Percentiles rank a stretch among this genome's conserved stretches.
phyloP scores from a whole-genome alignment of 2,797 vertebrate species.

The Aselliscus stoliczkanus region DNA sequence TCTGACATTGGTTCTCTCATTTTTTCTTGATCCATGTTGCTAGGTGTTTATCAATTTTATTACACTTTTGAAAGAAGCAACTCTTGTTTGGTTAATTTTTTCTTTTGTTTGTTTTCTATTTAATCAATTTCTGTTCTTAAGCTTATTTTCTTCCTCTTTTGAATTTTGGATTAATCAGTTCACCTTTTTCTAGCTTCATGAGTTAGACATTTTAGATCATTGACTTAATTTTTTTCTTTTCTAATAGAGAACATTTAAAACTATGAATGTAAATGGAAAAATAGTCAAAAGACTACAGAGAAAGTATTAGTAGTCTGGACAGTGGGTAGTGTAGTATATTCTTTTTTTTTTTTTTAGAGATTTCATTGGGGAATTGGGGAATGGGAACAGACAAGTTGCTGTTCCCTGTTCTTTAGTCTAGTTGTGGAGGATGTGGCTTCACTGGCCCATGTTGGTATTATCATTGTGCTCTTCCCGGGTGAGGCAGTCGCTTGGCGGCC shows the following conservation, averaged over 20 bases:
- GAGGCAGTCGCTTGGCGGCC: no score
- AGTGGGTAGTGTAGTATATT: background rate
- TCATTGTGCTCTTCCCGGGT: no score
- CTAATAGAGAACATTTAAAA: conserved; percentile 10
- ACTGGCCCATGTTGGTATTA: no score
- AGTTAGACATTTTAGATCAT: background rate
- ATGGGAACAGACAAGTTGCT: no score
- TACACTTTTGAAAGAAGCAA: background rate
- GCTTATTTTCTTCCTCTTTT: background rate
- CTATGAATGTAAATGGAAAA: background rate
- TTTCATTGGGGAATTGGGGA: no score
- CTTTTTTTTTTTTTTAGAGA: no score
- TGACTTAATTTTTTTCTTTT: background rate
- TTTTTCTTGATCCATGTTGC: background rate
- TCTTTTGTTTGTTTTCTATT: background rate
- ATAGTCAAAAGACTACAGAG: background rate
- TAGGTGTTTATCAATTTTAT: background rate
- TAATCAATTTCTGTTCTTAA: background rate
- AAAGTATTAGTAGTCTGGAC: background rate
- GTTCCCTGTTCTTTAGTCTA: no score
- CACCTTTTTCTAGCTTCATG: background rate
- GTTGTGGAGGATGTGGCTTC: no score
- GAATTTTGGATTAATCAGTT: background rate
- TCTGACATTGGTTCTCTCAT: background rate
- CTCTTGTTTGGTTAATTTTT: background rate